Evolutionary conservation across 2,797 vertebrate species (phyloP), one percentile per base, ranked within the genome.

Genomic region (Sebastes vulpes): DNA sequence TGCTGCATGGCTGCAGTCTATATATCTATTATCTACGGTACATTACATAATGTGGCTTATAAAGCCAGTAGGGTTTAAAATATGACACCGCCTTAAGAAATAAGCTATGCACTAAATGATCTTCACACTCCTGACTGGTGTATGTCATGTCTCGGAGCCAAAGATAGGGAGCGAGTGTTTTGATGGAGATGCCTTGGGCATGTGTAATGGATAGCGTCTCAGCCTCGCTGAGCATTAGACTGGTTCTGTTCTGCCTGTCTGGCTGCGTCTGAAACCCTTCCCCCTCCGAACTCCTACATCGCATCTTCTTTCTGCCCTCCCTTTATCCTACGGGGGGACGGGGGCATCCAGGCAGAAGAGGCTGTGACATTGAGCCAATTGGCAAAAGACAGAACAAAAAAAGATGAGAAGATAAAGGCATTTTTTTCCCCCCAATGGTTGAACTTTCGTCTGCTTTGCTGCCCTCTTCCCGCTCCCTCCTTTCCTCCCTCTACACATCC

Each of bases 191-290:
- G 92, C 91, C 90, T 83, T 58, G 66, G 80, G 93, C 84, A 78
- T 81, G 59, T 89, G 90, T 92, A 92, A 94, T 72, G 70, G 89
- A 93, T 77, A 86, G 77, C 6, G 6, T 76, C 83, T 88, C 75
- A 72, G 87, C 82, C 80, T 91, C 89, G 85, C 64, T 88, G 87
- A 91, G 88, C 88, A 89, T 90, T 79, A 86, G 81, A 72, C 85
- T 84, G 80, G 85, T 89, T 83, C 75, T 81, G 77, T 74, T 87
- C 78, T 81, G 82, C 81, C 48, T 69, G 72, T 82, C 77, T 86
- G 79, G 58, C 70, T 64, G 16, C 65, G 2, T 80, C 69, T 76
- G 52, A 3, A 63, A 60, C 23, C 65, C 67, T 20, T 4, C 38
- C 18, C 38, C 20, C 57, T 11, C 52, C 26, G 23, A 58, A 71